Evolutionary conservation across 2,113 vertebrate genomes (phyloP).

Genomic region (Burhinus oedicnemus): DNA sequence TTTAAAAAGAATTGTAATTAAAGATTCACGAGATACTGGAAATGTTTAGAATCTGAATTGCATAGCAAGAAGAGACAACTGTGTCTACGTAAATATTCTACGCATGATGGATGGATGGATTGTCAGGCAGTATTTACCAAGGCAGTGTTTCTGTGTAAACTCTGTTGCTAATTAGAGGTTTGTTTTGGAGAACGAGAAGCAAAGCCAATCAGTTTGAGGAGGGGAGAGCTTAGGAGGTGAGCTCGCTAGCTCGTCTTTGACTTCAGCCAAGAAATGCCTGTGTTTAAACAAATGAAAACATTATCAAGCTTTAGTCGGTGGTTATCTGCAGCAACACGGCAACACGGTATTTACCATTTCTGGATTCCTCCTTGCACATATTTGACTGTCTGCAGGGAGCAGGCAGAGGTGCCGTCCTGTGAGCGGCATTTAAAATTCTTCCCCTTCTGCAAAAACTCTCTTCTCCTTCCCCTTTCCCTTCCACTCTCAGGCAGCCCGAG

Average conservation of each 20-base stretch:
- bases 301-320: slow-evolving; percentile 8
- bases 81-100: background rate
- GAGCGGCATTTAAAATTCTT: background rate
- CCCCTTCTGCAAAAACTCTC: background rate
- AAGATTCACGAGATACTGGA: background rate
- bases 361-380: background rate
- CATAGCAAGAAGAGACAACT: background rate
- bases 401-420: background rate
- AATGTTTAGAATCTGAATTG: background rate
- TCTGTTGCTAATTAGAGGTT: slow-evolving; percentile 45
- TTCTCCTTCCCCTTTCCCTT: background rate
- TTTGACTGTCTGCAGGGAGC: background rate
- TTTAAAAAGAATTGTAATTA: background rate
- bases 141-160: slow-evolving; percentile 51
- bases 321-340: background rate
- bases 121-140: slow-evolving; percentile 20
- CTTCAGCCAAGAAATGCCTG: slow-evolving; percentile 2
- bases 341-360: background rate
- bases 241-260: background rate
- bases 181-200: slow-evolving; percentile 3
- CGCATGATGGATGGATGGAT: background rate
- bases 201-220: slow-evolving; percentile 36
- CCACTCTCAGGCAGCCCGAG: background rate
- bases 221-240: slow-evolving; percentile 13
- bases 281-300: slow-evolving; percentile 40